Conservation (phyloP, 2,888 invertebrate genomes). For the Tetranychus piercei region DNA sequence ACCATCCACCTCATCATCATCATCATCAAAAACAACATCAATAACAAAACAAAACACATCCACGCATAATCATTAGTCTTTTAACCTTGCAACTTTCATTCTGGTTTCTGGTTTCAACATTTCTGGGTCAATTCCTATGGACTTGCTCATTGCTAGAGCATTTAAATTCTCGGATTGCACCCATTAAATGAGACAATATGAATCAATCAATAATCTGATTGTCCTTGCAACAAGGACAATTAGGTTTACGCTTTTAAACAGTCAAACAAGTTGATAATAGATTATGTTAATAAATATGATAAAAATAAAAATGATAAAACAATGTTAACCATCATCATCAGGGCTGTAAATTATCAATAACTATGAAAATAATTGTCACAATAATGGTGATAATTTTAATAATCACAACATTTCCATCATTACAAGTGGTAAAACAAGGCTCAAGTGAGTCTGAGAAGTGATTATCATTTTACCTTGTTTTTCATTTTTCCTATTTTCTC, state of each 20-base stretch:
- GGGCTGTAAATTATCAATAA: background rate
- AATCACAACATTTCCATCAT: too few species aligned
- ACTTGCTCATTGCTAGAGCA: background rate
- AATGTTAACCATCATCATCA: background rate
- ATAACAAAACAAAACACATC: background rate
- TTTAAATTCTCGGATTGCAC: too few species aligned
- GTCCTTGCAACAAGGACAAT: background rate
- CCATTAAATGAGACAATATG: background rate
- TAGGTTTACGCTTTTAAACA: background rate
- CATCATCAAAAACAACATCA: background rate
- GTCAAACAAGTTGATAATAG: background rate
- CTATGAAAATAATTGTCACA: too few species aligned
- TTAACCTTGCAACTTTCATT: background rate
- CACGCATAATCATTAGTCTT: background rate
- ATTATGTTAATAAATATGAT: background rate
- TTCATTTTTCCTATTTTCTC: too few species aligned
- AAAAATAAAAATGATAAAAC: background rate
- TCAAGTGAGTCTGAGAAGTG: too few species aligned
- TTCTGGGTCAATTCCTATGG: constrained; percentile 1
- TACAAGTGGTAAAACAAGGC: too few species aligned
- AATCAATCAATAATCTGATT: background rate
- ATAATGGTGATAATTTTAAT: too few species aligned
- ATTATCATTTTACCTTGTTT: too few species aligned
- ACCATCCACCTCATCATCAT: background rate
- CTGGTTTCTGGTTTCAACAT: background rate